Conservation (phyloP, 2,113 vertebrate species). For the Andinoacara biseriatus region DNA sequence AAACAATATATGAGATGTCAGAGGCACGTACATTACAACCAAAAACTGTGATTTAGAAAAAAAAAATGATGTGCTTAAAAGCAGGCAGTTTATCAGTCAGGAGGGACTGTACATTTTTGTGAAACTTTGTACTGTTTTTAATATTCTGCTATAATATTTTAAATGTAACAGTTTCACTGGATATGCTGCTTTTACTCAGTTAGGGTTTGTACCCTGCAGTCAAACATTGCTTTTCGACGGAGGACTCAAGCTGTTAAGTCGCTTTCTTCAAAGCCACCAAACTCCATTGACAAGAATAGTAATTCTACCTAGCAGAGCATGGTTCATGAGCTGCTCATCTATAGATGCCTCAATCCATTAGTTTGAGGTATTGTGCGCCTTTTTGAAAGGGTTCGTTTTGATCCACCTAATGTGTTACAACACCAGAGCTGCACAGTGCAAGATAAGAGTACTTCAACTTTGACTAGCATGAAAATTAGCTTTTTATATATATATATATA, state of each 20-base stretch:
- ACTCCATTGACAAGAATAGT: conserved; percentile 1
- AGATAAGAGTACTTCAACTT: neutral
- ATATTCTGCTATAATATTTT: neutral
- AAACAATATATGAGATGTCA: neutral
- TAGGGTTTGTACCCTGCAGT: neutral
- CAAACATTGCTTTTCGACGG: neutral
- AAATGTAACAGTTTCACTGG: neutral
- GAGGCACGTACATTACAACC: neutral
- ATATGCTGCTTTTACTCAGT: neutral
- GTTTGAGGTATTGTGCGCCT: conserved; percentile 4
- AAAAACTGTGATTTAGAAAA: neutral
- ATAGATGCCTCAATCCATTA: conserved; percentile 3
- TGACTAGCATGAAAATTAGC: neutral
- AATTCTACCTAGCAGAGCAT: conserved; percentile 1
- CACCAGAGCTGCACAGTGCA: neutral
- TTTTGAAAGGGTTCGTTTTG: neutral
- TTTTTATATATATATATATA: neutral
- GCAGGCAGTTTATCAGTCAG: neutral
- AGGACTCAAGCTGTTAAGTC: conserved; percentile 3
- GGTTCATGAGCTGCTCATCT: neutral
- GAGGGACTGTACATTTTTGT: neutral
- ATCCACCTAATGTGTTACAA: neutral
- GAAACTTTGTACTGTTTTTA: neutral
- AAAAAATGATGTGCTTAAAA: neutral
- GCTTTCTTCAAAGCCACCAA: neutral